Conservation (phyloP, 2,797 vertebrate genomes). For the Ambastaia sidthimunki region DNA sequence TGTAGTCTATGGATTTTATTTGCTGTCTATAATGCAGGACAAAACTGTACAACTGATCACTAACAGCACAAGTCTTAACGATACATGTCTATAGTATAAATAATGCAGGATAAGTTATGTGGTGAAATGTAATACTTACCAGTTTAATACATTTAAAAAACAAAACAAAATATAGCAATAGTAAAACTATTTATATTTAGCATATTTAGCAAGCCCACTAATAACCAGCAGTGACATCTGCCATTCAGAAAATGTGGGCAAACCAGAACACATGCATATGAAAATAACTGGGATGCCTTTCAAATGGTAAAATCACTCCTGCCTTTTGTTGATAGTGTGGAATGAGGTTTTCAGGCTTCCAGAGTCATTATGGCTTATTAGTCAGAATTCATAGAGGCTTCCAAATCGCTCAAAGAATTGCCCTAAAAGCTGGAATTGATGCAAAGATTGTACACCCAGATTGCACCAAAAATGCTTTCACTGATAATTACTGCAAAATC, state of each 20-base stretch:
- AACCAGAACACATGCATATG: neutral
- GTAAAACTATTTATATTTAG: too few relatives aligned
- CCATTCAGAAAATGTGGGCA: neutral
- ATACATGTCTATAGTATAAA: too few relatives aligned
- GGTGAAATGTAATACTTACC: neutral
- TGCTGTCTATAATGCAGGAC: too few relatives aligned
- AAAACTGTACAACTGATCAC: too few relatives aligned
- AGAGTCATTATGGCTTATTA: neutral
- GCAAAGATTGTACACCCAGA: neutral
- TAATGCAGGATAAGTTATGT: too few relatives aligned
- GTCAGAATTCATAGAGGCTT: conserved; percentile 6
- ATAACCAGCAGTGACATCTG: neutral
- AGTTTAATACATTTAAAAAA: neutral
- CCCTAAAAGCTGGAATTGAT: conserved; percentile 5
- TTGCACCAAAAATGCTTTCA: conserved; percentile 8
- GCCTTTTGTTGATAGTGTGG: neutral
- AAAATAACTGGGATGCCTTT: conserved; percentile 8
- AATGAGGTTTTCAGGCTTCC: conserved; percentile 10
- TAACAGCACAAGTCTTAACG: too few relatives aligned
- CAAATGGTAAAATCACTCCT: conserved; percentile 14
- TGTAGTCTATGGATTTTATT: too few relatives aligned
- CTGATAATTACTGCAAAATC: conserved; percentile 30
- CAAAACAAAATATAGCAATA: too few relatives aligned
- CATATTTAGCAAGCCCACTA: neutral
- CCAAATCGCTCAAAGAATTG: conserved; percentile 20